Percentiles rank a stretch among this genome's conserved stretches.
Evolutionary conservation across 2,888 invertebrate species (phyloP).

Genomic region (Spilarctia lutea): DNA sequence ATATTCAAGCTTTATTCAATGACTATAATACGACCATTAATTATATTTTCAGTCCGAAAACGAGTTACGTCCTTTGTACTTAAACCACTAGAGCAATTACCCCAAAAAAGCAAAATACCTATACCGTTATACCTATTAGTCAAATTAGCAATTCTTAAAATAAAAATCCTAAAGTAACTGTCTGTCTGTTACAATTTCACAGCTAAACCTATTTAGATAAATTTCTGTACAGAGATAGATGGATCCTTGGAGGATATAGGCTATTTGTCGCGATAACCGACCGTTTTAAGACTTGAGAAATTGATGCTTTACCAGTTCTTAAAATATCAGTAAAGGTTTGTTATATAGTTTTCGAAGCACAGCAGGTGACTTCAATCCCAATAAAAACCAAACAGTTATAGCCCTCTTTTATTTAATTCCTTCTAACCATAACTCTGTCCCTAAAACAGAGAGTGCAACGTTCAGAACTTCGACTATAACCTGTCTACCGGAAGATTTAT

Average conservation of each 20-base stretch:
- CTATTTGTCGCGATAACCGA: no score
- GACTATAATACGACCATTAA: no score
- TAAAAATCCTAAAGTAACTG: no score
- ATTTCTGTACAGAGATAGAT: no score
- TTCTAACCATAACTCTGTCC: conserved; percentile 18
- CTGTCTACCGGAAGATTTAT: conserved; percentile 63
- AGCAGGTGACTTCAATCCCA: conserved; percentile 14
- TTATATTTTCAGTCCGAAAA: no score
- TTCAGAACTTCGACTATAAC: conserved; percentile 51
- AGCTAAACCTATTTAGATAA: no score
- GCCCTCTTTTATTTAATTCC: conserved; percentile 19
- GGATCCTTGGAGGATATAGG: no score
- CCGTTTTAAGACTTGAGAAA: not conserved
- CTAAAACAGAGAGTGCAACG: conserved; percentile 35
- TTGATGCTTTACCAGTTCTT: not conserved
- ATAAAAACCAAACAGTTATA: conserved; percentile 22
- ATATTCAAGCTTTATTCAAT: not conserved
- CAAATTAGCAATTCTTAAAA: no score
- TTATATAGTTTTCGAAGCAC: conserved; percentile 3
- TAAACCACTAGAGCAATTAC: no score
- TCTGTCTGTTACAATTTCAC: no score
- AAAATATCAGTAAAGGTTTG: not conserved
- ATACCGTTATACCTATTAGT: no score
- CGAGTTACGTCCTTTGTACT: no score
- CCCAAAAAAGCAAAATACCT: not conserved